Percentiles rank a stretch among this genome's conserved stretches.
Evolutionary conservation across 2,113 vertebrate species (phyloP).

Genomic region (Xenopus laevis): DNA sequence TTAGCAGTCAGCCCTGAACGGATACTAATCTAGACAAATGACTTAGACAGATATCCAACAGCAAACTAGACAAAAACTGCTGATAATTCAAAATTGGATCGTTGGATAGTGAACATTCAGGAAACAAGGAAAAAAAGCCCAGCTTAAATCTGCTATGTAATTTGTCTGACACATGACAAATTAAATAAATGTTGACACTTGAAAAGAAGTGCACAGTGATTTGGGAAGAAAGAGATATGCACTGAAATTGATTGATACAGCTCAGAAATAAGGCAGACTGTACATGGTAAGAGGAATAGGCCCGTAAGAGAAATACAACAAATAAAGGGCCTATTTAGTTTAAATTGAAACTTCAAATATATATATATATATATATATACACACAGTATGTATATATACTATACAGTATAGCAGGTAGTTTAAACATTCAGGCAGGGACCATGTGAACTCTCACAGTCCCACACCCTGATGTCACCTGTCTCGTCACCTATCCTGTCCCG

Average conservation of each 20-base stretch:
- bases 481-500: too few species aligned
- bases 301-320: not conserved
- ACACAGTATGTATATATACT: too few species aligned
- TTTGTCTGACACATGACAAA: constrained; percentile 47
- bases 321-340: too few species aligned
- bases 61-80: constrained; percentile 51
- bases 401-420: too few species aligned
- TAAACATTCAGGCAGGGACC: too few species aligned
- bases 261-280: constrained; percentile 8
- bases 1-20: constrained; percentile 33
- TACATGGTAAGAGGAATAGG: not conserved
- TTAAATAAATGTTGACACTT: constrained; percentile 51
- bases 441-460: too few species aligned
- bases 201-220: constrained; percentile 15
- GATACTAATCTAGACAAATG: constrained; percentile 68
- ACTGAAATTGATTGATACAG: constrained; percentile 24
- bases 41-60: constrained; percentile 52
- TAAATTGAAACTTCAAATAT: too few species aligned
- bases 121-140: constrained; percentile 31
- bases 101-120: constrained; percentile 45
- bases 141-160: constrained; percentile 34
- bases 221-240: constrained; percentile 37
- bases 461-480: too few species aligned
- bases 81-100: constrained; percentile 59
- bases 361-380: too few species aligned